Base-by-base conservation (phyloP, 2,797 vertebrate species). In the Ficedula albicollis region DNA sequence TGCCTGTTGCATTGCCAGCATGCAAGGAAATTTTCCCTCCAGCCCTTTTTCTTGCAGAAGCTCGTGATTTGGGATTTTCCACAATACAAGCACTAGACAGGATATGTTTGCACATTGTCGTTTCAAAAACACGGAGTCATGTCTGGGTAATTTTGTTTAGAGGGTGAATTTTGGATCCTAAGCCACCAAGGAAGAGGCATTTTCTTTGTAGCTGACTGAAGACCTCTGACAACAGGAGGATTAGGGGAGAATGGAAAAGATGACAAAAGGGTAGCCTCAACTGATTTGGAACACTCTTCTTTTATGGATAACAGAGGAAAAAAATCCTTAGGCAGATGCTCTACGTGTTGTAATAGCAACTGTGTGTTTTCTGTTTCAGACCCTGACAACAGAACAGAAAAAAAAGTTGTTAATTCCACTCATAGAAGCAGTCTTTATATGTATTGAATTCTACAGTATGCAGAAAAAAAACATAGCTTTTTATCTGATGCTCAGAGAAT, bases 1-100 rank as follows among this genome's bases (percentile, higher is more conserved):
- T 72, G 82, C 62, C 59, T 94, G 68, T 81, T 96, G 67, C 89
- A 77, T 95, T 95, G 76, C 77, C 81, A 87, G 64, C 64, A 30
- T 11, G 75, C 68, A 68, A 23, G 32, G 87, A 84, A 85, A 80
- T 87, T 70, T 89, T 87, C 76, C 82, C 59, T 95, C 79, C 73
- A 85, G 76, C 64, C 64, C 51, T 75, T 89, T 93, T 83, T 55
- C 73, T 90, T 94, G 51, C 43, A 92, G 69, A 91, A 95, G 44
- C 88, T 87, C 89, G 55, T 55, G 72, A 41, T 91, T 62, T 86
- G 73, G 82, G 82, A 81, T 89, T 87, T 69, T 91, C 67, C 44
- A 84, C 74, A 36, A 64, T 13, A 72, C 36, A 55, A 93, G 30
- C 30, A 75, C 62, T 74, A 78, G 77, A 84, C 44, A 79, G 52